phyloP scores from a whole-genome alignment of 2,888 invertebrate genomes.

The Corbicula japonica region DNA sequence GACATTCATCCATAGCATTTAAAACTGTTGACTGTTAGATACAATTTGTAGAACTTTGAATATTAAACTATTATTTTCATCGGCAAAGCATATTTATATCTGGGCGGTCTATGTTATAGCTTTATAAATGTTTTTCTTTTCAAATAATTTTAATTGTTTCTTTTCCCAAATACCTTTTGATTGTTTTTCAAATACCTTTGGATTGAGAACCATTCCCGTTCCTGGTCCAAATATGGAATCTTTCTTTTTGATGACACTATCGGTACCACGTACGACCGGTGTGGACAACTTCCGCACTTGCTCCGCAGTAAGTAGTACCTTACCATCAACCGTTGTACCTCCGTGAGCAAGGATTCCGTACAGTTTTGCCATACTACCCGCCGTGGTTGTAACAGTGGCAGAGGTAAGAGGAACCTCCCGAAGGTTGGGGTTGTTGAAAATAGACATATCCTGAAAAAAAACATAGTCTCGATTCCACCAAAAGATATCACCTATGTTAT shows the following conservation, averaged over 20 bases:
- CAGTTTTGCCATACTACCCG: conserved; percentile 80
- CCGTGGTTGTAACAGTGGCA: conserved; percentile 81
- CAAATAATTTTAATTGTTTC: no score
- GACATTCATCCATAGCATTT: no score
- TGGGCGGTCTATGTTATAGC: no score
- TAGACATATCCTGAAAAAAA: conserved; percentile 34
- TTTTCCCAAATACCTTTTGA: no score
- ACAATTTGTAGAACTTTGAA: no score
- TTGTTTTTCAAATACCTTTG: conserved; percentile 45
- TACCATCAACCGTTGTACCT: conserved; percentile 24
- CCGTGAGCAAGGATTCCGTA: conserved; percentile 82
- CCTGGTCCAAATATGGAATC: conserved; percentile 53
- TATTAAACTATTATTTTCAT: no score
- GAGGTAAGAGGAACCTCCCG: conserved; percentile 79
- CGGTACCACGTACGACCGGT: conserved; percentile 36
- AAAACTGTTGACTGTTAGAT: no score
- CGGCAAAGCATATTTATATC: no score
- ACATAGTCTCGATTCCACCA: neutral
- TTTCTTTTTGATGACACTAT: conserved; percentile 37
- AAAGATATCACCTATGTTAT: neutral
- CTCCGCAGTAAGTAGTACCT: conserved; percentile 52
- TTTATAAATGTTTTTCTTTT: no score
- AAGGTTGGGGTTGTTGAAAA: conserved; percentile 77
- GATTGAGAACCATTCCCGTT: conserved; percentile 34
- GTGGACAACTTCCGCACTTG: conserved; percentile 28